Conservation (phyloP, 2,888 invertebrate species). For the Zelleria hepariella region DNA sequence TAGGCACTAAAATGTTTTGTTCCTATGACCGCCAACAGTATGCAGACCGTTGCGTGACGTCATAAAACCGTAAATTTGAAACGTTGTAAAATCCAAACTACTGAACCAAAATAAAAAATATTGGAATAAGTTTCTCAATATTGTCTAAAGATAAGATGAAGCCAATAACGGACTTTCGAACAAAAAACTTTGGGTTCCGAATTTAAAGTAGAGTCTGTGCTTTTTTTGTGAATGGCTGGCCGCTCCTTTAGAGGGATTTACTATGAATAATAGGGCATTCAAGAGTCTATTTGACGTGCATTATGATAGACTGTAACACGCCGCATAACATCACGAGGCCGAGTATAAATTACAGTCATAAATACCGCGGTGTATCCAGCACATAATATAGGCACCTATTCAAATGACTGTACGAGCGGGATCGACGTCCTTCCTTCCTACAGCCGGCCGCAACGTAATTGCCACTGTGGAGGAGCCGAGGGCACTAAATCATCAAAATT, state of each 20-base stretch:
- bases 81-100: no score
- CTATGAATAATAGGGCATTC: background rate
- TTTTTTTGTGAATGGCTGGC: no score
- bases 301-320: background rate
- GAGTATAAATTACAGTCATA: background rate
- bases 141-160: no score
- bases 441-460: constrained; percentile 63
- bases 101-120: no score
- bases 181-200: no score
- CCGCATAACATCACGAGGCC: background rate
- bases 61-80: no score
- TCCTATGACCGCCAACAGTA: no score
- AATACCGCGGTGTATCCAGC: background rate
- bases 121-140: no score
- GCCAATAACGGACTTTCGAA: no score
- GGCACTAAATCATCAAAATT: constrained; percentile 66
- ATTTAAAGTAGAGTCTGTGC: no score
- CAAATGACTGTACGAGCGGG: constrained; percentile 63
- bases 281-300: background rate
- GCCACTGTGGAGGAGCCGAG: constrained; percentile 45
- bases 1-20: no score
- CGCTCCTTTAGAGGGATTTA: background rate
- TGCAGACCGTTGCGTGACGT: no score
- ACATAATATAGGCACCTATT: constrained; percentile 40
- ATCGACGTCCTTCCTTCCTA: constrained; percentile 67